Percentiles rank a stretch among this genome's conserved stretches.
Conservation (phyloP, 2,797 vertebrate genomes). For the Lacerta bilineata region DNA sequence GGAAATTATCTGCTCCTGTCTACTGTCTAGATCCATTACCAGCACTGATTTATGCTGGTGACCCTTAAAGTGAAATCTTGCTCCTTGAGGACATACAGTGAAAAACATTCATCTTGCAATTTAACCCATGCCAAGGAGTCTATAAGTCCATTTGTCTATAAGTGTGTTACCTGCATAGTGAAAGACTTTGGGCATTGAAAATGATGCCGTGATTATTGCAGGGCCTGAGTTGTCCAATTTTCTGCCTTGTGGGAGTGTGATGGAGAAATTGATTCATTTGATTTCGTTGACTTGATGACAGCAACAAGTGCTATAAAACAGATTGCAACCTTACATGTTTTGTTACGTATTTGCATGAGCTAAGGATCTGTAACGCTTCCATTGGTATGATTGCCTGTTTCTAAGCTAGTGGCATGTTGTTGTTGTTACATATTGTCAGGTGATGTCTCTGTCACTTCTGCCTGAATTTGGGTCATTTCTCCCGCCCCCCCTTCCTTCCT, state of each 20-base stretch:
- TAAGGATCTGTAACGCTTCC: not conserved
- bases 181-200: not conserved
- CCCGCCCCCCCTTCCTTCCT: not conserved
- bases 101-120: not conserved
- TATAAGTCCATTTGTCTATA: not conserved
- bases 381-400: not conserved
- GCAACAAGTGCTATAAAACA: not conserved
- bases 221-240: not conserved
- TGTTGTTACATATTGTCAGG: constrained; percentile 19
- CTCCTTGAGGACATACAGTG: not conserved
- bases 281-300: not conserved
- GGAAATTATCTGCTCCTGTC: not conserved
- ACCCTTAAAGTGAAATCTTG: not conserved
- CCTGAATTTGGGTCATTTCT: constrained; percentile 17
- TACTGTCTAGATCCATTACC: not conserved
- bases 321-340: not conserved
- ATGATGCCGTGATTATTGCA: not conserved
- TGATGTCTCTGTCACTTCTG: constrained; percentile 32
- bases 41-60: not conserved
- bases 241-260: not conserved
- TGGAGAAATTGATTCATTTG: not conserved
- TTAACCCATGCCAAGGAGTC: not conserved
- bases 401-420: not conserved
- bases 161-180: not conserved
- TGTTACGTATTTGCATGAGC: not conserved